Base-by-base conservation (phyloP, 2,888 invertebrate genomes). In the Nephrotoma flavescens region DNA sequence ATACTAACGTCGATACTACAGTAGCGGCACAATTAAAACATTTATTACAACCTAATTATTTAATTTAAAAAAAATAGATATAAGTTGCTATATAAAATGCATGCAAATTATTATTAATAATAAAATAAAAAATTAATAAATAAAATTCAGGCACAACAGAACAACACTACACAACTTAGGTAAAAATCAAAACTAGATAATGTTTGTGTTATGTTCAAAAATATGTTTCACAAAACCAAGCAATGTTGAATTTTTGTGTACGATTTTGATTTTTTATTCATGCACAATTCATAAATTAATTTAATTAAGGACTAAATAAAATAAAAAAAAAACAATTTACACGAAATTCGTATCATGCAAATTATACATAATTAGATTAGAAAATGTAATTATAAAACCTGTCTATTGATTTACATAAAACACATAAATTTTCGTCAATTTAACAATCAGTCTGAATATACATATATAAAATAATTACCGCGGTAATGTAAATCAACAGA, bases 91-190 rank as follows among this genome's bases (percentile, higher is more conserved):
- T 31, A 2, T 47, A 71, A 71, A 71, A 11, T 71, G 9, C 71
- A 71, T 71, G 71, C 71, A 71, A 71, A 71, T 71, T 6, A 71
- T 71, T 71, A 71, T 71, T 6, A 71, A 31, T 71, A 71, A 71
- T 71, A 71, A 86, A 85, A 52, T 45, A 86, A 83, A 9, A 86
- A 83, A 86, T 85, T 84, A 86, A 42, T 86, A 85, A 88, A 87
- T 84, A 86, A 87, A 87, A 85, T 87, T 86, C 57, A 87, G 87
- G 85, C 41, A 71, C 71, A 71, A 71, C 31, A 71, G 71, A 71
- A 71, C 71, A 71, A 71, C 71, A 71, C 71, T 71, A 71, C 71
- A 9, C 71, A 71, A 71, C 71, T 71, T 71, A 71, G 11, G 57
- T 57, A 19, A 19, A 31, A 71, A 31, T 71, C 71, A 71, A 71